Base-by-base conservation (phyloP, 2,888 invertebrate species). In the Amiota mariae region DNA sequence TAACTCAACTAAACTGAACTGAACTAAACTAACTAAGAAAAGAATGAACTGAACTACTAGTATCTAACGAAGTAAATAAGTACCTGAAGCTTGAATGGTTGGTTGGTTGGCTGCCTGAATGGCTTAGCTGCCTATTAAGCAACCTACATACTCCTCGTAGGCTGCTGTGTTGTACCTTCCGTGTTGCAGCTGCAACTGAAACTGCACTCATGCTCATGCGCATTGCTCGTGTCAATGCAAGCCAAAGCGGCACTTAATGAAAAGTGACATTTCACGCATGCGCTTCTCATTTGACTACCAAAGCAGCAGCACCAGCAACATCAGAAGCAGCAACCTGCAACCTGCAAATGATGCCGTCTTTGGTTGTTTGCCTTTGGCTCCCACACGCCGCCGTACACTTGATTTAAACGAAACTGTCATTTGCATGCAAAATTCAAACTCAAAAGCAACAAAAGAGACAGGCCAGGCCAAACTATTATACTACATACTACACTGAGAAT, bases 231-330 rank as follows among this genome's bases (percentile, higher is more conserved):
- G 76, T 73, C 74, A 79, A 76, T 77, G 59, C 59, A 77, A 78
- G 76, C 74, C 79, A 67, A 51, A 67, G 67, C 67, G 63, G 24
- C 75, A 66, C 82, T 82, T 88, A 88, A 88, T 88, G 86, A 87
- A 87, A 88, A 85, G 87, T 88, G 88, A 88, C 88, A 88, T 87
- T 87, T 88, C 87, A 87, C 86, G 87, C 88, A 87, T 83, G 88
- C 80, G 79, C 72, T 61, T 71, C 74, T 66, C 59, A 63, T 63
- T 68, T 56, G 57, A 66, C 68, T 64, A 36, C 51, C 71, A 72
- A 54, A 54, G 56, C 46, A 56, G 59, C 59, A 36, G 20, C 71
- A 46, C 13, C 59, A 59, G 15, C 71, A 71, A 15, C 49, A 47
- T 0, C 13, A 47, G 66, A 11, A 67, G 12, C 54, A 51, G 20